A percentile compares a stretch with the other conserved stretches of the same genome.
These are phyloP conservation scores for Macaria notata DNA, from an alignment of 2,888 invertebrate species.

Conservation along the genomic window DNA sequence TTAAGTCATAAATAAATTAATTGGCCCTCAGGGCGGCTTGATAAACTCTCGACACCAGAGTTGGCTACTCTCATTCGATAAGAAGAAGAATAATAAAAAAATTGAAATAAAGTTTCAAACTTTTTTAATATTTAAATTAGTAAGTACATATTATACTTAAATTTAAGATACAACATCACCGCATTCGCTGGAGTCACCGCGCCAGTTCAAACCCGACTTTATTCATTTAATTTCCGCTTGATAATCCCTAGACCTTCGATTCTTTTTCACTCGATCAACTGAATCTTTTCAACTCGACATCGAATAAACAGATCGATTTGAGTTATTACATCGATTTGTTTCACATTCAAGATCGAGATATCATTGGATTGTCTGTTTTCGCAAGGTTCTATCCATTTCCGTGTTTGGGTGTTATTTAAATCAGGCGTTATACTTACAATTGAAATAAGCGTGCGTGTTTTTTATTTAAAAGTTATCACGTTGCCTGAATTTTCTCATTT, in stretches of 20 bases:
- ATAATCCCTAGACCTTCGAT: slow-evolving; percentile 10
- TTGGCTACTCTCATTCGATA: no score
- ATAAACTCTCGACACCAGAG: no score
- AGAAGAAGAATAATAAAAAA: no score
- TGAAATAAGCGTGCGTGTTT: no score
- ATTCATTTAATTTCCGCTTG: neutral
- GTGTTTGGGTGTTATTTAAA: neutral
- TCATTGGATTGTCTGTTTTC: slow-evolving; percentile 5
- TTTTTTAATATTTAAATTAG: no score
- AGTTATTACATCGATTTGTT: slow-evolving; percentile 10
- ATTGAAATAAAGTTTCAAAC: no score
- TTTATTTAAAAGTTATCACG: no score
- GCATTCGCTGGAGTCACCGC: neutral
- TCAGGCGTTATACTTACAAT: no score
- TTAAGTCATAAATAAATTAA: no score
- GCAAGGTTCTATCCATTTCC: neutral
- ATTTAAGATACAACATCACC: neutral
- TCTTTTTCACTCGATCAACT: slow-evolving; percentile 1
- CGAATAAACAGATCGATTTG: slow-evolving; percentile 8
- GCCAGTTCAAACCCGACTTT: neutral
- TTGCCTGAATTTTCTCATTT: no score
- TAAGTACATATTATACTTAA: no score
- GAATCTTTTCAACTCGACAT: slow-evolving; percentile 2
- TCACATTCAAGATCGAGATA: slow-evolving; percentile 10
- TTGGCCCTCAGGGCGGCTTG: no score